Conservation (phyloP, 2,888 invertebrate genomes). For the Drosophila diplacantha region DNA sequence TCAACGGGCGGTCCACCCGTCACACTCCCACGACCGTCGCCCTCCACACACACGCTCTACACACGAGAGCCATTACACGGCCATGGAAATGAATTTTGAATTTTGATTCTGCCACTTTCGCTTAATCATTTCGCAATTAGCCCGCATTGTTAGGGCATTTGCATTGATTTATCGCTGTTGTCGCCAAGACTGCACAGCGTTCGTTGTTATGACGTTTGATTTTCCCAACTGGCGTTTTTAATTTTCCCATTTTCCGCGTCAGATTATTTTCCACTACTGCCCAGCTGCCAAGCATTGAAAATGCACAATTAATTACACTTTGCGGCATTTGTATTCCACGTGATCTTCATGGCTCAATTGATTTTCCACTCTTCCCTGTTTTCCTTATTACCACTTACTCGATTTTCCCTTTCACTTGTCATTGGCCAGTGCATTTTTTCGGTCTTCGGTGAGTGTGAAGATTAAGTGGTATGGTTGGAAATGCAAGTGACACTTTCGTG, state of each 20-base stretch:
- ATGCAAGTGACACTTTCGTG: constrained; percentile 26
- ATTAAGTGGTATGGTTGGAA: constrained; percentile 47
- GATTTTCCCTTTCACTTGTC: constrained; percentile 1
- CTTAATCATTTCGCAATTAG: constrained; percentile 62
- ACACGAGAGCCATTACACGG: constrained; percentile 11
- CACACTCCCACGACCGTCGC: constrained; percentile 3
- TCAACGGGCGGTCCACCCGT: constrained; percentile 54
- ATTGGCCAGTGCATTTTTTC: background rate
- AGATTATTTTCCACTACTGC: constrained; percentile 23
- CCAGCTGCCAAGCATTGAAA: constrained; percentile 30
- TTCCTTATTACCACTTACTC: constrained; percentile 7
- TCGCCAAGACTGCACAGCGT: constrained; percentile 18
- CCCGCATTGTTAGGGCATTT: constrained; percentile 36
- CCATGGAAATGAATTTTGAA: constrained; percentile 39
- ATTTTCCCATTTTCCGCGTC: constrained; percentile 14
- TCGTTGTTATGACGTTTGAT: constrained; percentile 19
- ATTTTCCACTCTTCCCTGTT: background rate
- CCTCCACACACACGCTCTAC: background rate
- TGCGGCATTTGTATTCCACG: constrained; percentile 21
- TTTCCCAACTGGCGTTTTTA: constrained; percentile 3
- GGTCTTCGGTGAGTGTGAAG: constrained; percentile 30
- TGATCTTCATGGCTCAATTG: constrained; percentile 6
- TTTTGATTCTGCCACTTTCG: constrained; percentile 50
- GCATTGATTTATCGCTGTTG: constrained; percentile 30
- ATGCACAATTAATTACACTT: constrained; percentile 57